phyloP scores from a whole-genome alignment of 2,797 vertebrate genomes.

The Sphenodon punctatus region DNA sequence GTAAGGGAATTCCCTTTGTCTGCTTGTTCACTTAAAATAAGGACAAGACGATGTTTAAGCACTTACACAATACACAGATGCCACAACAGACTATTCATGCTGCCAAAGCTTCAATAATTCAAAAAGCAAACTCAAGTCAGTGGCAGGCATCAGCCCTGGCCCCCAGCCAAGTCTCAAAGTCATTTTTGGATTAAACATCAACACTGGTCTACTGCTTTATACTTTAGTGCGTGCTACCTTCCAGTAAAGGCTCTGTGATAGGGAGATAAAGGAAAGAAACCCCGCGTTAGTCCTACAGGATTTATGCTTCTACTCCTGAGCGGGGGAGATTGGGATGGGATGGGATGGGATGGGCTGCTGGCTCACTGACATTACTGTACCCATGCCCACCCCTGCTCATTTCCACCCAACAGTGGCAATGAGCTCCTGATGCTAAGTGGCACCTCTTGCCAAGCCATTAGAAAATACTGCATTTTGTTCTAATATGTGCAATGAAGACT shows the following conservation, averaged over 20 bases:
- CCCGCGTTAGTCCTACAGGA: background rate
- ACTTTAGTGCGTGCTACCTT: constrained; percentile 1
- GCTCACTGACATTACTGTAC: accelerated
- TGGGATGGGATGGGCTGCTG: background rate
- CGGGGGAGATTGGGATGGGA: background rate
- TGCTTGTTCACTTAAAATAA: constrained; percentile 23
- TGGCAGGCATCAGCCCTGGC: constrained; percentile 10
- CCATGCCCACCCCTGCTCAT: background rate
- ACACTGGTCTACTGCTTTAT: background rate
- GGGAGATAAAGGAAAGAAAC: background rate
- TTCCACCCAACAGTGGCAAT: background rate
- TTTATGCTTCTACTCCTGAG: background rate
- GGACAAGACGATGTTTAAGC: accelerated
- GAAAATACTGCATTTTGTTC: constrained; percentile 6
- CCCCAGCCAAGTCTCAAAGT: constrained; percentile 5
- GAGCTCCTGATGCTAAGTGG: background rate
- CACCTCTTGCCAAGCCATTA: background rate
- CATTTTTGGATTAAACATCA: background rate
- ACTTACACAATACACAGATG: background rate
- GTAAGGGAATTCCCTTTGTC: constrained; percentile 40
- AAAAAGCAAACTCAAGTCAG: constrained; percentile 18
- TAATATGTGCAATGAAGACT: background rate
- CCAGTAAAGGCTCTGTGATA: constrained; percentile 4
- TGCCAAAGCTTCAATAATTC: constrained; percentile 37
- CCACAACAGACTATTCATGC: background rate